Evolutionary conservation across 2,113 vertebrate species (phyloP).

Genomic region (Manacus vitellinus): DNA sequence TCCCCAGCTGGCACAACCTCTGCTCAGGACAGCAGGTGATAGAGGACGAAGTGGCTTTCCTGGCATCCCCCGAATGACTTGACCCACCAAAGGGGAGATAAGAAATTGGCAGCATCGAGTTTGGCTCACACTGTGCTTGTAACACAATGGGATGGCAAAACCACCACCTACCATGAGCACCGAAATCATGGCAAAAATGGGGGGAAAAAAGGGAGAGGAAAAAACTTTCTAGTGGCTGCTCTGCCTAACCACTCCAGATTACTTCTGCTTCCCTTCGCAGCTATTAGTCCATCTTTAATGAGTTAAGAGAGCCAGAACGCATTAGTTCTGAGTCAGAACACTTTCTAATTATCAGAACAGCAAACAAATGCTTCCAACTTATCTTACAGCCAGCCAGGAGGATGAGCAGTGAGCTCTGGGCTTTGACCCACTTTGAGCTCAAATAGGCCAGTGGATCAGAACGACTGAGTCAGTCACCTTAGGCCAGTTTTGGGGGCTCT

Average conservation of each 20-base stretch:
- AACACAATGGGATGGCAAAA: background rate
- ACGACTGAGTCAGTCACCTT: background rate
- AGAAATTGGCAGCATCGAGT: background rate
- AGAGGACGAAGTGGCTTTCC: rapidly evolving
- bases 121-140: background rate
- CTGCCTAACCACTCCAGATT: conserved; percentile 1
- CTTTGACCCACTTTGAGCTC: conserved; percentile 52
- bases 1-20: background rate
- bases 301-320: conserved; percentile 63
- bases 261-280: conserved; percentile 62
- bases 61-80: background rate
- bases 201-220: rapidly evolving
- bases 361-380: conserved; percentile 40
- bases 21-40: background rate
- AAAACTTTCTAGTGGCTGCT: background rate
- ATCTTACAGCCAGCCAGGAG: background rate
- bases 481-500: background rate
- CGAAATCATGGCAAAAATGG: rapidly evolving
- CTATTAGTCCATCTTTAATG: conserved; percentile 63
- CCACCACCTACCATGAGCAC: rapidly evolving
- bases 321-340: conserved; percentile 67
- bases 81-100: background rate
- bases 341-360: conserved; percentile 55
- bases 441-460: conserved; percentile 60
- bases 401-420: background rate